These are phyloP conservation scores for Tachypleus tridentatus DNA, from an alignment of 1,140 invertebrate genomes.

Conservation along the genomic window DNA sequence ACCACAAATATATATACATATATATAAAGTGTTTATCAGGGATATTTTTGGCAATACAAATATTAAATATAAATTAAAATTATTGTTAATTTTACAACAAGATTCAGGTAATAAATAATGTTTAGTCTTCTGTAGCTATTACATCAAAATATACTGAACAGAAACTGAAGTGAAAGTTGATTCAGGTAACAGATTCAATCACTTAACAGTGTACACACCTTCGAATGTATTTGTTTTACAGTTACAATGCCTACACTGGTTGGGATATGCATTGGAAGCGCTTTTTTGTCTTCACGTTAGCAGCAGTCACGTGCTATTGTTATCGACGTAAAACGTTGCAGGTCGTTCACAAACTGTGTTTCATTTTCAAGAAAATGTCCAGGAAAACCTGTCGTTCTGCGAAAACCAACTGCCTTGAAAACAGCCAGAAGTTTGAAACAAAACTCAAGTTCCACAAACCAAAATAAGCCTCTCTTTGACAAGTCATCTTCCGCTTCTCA, in stretches of 20 bases:
- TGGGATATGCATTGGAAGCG: conserved; percentile 46
- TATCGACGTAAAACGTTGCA: conserved; percentile 33
- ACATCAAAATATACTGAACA: no score
- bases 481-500: conserved; percentile 4
- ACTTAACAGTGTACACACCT: no score
- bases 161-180: no score
- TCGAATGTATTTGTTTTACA: conserved; percentile 31
- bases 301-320: conserved; percentile 45
- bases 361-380: conserved; percentile 5
- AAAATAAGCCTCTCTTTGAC: conserved; percentile 3
- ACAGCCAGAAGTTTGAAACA: conserved; percentile 62
- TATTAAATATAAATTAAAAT: no score
- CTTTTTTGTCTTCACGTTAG: conserved; percentile 43
- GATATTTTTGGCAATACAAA: no score
- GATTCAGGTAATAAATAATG: no score
- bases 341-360: conserved; percentile 10
- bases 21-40: no score
- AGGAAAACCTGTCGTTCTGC: conserved; percentile 44
- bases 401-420: conserved; percentile 51
- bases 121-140: no score
- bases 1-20: no score
- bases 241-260: conserved; percentile 47
- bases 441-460: conserved; percentile 55
- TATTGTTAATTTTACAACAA: no score
- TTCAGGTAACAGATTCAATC: no score